Conservation (phyloP, 2,888 invertebrate genomes). For the Cinara cedri region DNA sequence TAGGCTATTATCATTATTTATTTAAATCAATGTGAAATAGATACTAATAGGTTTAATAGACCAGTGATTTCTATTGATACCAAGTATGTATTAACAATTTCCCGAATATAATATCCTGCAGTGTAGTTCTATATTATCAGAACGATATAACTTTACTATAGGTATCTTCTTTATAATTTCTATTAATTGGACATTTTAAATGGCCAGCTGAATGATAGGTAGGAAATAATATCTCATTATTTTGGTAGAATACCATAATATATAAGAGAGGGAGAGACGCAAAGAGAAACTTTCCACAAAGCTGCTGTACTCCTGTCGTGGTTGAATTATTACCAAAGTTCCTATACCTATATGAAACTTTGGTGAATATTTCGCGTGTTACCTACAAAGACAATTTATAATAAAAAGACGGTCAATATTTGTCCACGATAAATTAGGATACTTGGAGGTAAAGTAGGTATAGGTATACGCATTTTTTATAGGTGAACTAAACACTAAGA, state of each 20-base stretch:
- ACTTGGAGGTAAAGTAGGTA: too few relatives aligned
- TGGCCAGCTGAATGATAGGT: neutral
- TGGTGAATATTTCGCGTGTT: conserved; percentile 15
- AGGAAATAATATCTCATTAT: conserved; percentile 31
- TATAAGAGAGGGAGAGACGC: neutral
- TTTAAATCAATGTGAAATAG: too few relatives aligned
- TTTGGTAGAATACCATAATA: conserved; percentile 2
- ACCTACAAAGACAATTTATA: conserved; percentile 15
- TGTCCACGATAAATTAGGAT: neutral
- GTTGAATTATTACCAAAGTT: conserved; percentile 51
- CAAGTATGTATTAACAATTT: too few relatives aligned
- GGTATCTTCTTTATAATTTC: neutral
- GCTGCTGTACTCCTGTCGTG: conserved; percentile 21
- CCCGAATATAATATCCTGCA: too few relatives aligned
- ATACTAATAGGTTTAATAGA: too few relatives aligned
- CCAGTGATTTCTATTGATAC: too few relatives aligned
- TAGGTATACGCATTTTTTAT: too few relatives aligned
- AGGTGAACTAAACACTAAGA: too few relatives aligned
- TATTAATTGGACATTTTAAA: conserved; percentile 3
- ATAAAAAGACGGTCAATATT: neutral
- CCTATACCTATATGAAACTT: neutral
- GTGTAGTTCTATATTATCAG: too few relatives aligned
- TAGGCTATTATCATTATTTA: neutral
- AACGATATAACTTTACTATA: neutral
- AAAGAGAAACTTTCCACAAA: conserved; percentile 37